Evolutionary conservation across 2,888 invertebrate species (phyloP).

Genomic region (Siphlonurus alternatus): DNA sequence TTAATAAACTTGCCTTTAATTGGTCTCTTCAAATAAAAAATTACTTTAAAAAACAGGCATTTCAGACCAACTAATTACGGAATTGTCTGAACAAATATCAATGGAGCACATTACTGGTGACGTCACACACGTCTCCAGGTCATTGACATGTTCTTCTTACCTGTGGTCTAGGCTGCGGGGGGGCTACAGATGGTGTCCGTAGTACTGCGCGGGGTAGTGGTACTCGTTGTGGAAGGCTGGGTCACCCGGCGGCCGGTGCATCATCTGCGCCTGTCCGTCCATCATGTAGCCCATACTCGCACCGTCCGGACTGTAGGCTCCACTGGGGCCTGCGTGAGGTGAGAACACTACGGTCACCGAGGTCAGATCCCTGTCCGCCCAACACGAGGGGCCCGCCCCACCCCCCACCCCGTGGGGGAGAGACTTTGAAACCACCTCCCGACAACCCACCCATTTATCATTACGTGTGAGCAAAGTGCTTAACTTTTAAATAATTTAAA

Average conservation of each 20-base stretch:
- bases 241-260: conserved; percentile 88
- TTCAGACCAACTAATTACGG: no score
- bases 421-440: neutral
- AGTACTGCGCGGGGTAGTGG: conserved; percentile 85
- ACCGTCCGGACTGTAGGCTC: conserved; percentile 91
- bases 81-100: no score
- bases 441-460: neutral
- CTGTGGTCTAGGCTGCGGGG: neutral
- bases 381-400: conserved; percentile 14
- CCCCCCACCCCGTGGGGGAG: conserved; percentile 11
- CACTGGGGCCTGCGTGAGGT: conserved; percentile 87
- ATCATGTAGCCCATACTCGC: conserved; percentile 93
- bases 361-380: conserved; percentile 37
- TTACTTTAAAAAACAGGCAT: no score
- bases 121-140: no score
- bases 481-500: no score
- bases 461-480: no score
- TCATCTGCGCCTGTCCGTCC: conserved; percentile 88
- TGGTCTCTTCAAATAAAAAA: no score
- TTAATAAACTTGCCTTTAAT: no score
- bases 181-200: conserved; percentile 73
- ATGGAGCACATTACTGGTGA: no score
- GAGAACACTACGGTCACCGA: conserved; percentile 65
- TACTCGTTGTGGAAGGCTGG: conserved; percentile 89
- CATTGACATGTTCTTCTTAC: neutral